These are phyloP conservation scores for Istiophorus platypterus DNA, from an alignment of 2,113 vertebrate species.

Conservation along the genomic window DNA sequence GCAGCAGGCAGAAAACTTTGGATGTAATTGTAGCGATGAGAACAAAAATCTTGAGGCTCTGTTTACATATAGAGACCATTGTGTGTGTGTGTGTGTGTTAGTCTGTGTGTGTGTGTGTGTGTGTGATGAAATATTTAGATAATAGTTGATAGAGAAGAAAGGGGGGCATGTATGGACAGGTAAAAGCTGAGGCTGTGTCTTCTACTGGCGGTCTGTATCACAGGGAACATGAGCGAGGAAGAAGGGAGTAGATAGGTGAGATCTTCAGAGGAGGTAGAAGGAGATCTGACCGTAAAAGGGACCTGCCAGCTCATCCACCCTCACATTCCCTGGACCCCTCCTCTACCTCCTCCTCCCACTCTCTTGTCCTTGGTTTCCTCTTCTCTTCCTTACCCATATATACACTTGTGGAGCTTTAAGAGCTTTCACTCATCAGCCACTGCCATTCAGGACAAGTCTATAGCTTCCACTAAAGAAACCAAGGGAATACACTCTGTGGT, in stretches of 20 bases:
- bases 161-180: constrained; percentile 65
- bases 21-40: neutral
- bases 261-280: neutral
- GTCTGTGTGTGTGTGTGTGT: neutral
- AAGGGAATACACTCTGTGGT: neutral
- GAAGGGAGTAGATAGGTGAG: neutral
- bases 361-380: neutral
- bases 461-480: neutral
- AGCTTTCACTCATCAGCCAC: neutral
- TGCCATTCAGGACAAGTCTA: neutral
- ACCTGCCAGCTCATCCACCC: constrained; percentile 32
- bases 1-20: neutral
- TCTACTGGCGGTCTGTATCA: neutral
- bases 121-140: constrained; percentile 39
- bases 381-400: neutral
- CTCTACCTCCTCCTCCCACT: neutral
- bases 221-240: constrained; percentile 17
- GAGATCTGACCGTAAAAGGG: constrained; percentile 2
- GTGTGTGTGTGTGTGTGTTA: neutral
- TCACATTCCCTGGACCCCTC: neutral
- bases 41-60: neutral
- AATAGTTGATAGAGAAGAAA: constrained; percentile 3
- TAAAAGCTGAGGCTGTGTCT: constrained; percentile 13
- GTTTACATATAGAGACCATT: neutral
- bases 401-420: neutral